A percentile compares a stretch with the other conserved stretches of the same genome.
phyloP scores from a whole-genome alignment of 2,797 vertebrate species.

The Labroides dimidiatus region DNA sequence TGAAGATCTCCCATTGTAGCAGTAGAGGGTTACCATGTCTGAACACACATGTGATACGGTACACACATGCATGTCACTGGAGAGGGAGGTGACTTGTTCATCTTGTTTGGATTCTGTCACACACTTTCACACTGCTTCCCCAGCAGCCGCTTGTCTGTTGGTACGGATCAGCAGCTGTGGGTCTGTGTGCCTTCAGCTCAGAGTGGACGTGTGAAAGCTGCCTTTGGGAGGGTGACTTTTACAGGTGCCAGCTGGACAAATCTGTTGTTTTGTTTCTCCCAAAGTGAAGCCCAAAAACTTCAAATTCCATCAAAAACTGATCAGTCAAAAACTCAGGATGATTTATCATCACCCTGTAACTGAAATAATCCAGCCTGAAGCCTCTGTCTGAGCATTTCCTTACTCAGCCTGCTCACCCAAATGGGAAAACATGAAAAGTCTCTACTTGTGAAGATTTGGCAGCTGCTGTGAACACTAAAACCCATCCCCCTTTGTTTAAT shows the following conservation, averaged over 20 bases:
- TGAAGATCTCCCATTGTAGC: slow-evolving; percentile 66
- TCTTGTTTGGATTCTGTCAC: slow-evolving; percentile 54
- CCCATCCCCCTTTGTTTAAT: slow-evolving; percentile 2
- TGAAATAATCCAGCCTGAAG: slow-evolving; percentile 2
- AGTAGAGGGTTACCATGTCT: slow-evolving; percentile 38
- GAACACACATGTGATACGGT: slow-evolving; percentile 15
- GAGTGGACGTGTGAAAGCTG: slow-evolving; percentile 17
- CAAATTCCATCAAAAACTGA: not conserved
- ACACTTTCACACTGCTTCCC: slow-evolving; percentile 26
- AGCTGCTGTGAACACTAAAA: slow-evolving; percentile 41
- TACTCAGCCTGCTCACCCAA: slow-evolving; percentile 1
- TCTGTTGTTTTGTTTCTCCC: not conserved
- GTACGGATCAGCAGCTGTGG: slow-evolving; percentile 1
- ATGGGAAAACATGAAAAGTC: slow-evolving; percentile 27
- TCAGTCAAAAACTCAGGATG: not conserved
- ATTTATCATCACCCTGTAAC: not conserved
- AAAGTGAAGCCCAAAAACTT: not conserved
- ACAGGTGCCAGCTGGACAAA: slow-evolving; percentile 22
- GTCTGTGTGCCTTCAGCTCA: not conserved
- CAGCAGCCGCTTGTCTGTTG: slow-evolving; percentile 22
- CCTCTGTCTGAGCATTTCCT: slow-evolving; percentile 5
- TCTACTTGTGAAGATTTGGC: slow-evolving; percentile 21
- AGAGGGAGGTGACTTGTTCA: slow-evolving; percentile 51
- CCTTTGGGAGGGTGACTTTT: not conserved
- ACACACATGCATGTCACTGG: slow-evolving; percentile 4